Percentiles rank a stretch among this genome's conserved stretches.
phyloP scores from a whole-genome alignment of 2,113 vertebrate species.

The Hemichromis elongatus region DNA sequence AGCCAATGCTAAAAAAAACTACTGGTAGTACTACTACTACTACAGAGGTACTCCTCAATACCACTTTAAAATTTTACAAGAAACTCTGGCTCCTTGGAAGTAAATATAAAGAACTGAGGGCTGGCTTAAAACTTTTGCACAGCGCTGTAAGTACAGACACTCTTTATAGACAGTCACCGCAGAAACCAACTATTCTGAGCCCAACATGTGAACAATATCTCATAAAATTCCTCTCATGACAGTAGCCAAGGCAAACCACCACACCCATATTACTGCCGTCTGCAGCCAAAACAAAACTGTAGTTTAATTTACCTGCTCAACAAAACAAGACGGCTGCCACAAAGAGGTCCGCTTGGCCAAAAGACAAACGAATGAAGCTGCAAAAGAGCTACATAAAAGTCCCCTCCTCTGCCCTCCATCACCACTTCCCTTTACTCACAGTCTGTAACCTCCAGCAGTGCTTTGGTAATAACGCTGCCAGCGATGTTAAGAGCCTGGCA shows the following conservation, averaged over 20 bases:
- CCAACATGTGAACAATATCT: neutral
- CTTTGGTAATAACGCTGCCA: slow-evolving; percentile 97
- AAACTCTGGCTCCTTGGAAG: neutral
- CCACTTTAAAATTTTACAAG: neutral
- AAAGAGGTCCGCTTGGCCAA: neutral
- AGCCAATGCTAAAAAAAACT: neutral
- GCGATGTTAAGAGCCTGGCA: slow-evolving; percentile 99
- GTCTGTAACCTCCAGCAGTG: slow-evolving; percentile 83
- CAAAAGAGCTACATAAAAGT: neutral
- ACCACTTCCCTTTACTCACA: slow-evolving; percentile 40
- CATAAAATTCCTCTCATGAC: slow-evolving; percentile 31
- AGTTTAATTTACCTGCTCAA: slow-evolving; percentile 49
- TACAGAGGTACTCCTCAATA: neutral
- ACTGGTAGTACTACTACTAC: neutral
- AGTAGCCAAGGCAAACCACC: slow-evolving; percentile 11
- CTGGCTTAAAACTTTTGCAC: neutral
- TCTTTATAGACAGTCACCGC: slow-evolving; percentile 4
- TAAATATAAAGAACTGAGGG: neutral
- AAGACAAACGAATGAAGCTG: neutral
- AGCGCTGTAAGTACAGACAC: neutral
- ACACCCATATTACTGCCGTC: neutral
- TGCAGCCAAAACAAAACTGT: slow-evolving; percentile 23
- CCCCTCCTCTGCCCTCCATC: neutral
- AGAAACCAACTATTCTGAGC: slow-evolving; percentile 35
- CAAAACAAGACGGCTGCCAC: neutral